phyloP scores from a whole-genome alignment of 2,113 vertebrate genomes.

The Addax nasomaculatus region DNA sequence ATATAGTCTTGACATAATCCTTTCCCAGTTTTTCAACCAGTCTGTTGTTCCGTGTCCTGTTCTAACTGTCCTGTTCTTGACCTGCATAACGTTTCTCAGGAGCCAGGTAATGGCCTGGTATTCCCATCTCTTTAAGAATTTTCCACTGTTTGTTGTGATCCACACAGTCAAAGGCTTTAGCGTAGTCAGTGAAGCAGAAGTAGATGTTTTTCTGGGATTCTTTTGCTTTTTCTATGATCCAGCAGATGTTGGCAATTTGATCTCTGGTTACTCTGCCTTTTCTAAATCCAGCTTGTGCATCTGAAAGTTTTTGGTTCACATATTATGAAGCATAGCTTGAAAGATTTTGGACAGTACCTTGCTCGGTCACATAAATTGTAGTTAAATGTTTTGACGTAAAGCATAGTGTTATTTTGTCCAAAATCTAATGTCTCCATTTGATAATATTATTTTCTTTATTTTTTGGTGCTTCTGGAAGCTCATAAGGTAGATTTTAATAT shows the following conservation, averaged over 20 bases:
- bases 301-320: not conserved
- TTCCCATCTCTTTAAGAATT: not conserved
- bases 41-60: accelerated
- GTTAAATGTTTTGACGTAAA: constrained; percentile 5
- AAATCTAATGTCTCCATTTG: not conserved
- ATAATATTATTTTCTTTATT: not conserved
- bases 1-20: not conserved
- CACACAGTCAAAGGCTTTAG: not conserved
- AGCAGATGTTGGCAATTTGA: not conserved
- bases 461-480: not conserved
- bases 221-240: not conserved
- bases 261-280: not conserved
- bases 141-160: not conserved
- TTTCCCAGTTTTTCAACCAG: not conserved
- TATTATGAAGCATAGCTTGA: not conserved
- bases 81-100: not conserved
- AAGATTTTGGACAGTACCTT: not conserved
- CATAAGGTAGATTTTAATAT: not conserved
- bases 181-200: not conserved
- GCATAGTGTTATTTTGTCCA: not conserved
- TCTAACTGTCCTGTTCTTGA: not conserved
- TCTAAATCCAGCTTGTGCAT: not conserved
- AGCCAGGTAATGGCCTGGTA: not conserved
- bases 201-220: not conserved
- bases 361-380: not conserved